Evolutionary conservation across 2,113 vertebrate species (phyloP), one percentile per base, ranked within the genome.

Genomic region (Coryphaenoides rupestris): DNA sequence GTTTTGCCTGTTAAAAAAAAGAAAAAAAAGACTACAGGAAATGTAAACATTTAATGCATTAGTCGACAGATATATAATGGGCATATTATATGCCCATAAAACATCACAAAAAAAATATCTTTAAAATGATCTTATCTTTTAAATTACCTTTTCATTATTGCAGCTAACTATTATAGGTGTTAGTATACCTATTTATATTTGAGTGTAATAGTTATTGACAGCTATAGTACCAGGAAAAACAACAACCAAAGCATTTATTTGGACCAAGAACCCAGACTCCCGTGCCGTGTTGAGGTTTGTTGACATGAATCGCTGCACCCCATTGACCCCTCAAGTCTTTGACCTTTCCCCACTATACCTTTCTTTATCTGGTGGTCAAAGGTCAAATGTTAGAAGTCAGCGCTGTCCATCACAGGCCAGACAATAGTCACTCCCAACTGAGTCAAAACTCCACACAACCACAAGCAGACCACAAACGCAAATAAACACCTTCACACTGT

Each of bases 311-410:
- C 0, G 64, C 76, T 69, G 65, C 64, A 60, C 68, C 63, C 65
- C 54, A 2, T 6, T 76, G 68, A 72, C 80, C 68, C 60, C 10
- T n/a, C 55, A 60, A 57, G 60, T 58, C 69, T 74, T 55, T 72
- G 67, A 80, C 79, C 73, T 57, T 66, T 66, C 6, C 45, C 71
- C 40, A 55, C 68, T 22, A n/a, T n/a, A 63, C 57, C 28, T 77
- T 63, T 58, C 62, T 68, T 62, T 65, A 69, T 73, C 80, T 69
- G 65, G 19, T 56, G 76, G n/a, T 73, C 75, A 83, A 66, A 84
- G 81, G 83, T 87, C 81, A 83, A 67, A 69, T 73, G 63, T 65
- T 69, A 80, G 55, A 0, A 46, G 73, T 67, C 79, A 79, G 16
- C 12, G 5, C 50, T 64, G 77, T 83, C 79, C 23, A 23, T 87